Percentiles rank a stretch among this genome's conserved stretches.
phyloP scores from a whole-genome alignment of 2,888 invertebrate species.

The Drosophila merina region DNA sequence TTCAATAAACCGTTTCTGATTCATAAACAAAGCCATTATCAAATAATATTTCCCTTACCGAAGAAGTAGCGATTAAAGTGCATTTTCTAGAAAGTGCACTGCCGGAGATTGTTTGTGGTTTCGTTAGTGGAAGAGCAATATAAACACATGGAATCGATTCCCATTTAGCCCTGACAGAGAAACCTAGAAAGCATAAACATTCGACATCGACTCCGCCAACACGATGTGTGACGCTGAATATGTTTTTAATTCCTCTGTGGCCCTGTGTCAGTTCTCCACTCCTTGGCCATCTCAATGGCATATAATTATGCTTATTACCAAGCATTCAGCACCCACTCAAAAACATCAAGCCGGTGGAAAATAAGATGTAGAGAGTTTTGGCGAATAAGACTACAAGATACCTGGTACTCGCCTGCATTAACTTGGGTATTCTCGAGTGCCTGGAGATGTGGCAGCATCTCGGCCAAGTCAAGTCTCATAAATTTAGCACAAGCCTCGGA shows the following conservation, averaged over 20 bases:
- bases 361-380: conserved; percentile 8
- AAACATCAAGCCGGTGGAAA: conserved; percentile 28
- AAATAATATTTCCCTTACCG: not conserved
- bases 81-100: conserved; percentile 5
- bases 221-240: conserved; percentile 3
- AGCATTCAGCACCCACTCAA: conserved; percentile 80
- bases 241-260: conserved; percentile 9
- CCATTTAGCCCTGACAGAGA: not conserved
- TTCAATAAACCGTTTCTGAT: conserved; percentile 1
- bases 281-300: conserved; percentile 63
- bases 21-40: not conserved
- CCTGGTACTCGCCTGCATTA: not conserved
- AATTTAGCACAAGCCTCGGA: conserved; percentile 45
- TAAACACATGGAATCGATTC: conserved; percentile 13
- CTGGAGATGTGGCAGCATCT: conserved; percentile 26
- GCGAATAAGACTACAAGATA: not conserved
- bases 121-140: not conserved
- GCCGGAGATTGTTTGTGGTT: conserved; percentile 2
- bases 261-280: conserved; percentile 45
- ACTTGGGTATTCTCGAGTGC: conserved; percentile 33
- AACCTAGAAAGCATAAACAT: conserved; percentile 11
- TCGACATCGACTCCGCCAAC: conserved; percentile 3
- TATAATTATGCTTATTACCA: conserved; percentile 79
- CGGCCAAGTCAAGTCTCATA: conserved; percentile 49
- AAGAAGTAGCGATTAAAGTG: not conserved